Base-by-base conservation (phyloP, 2,888 invertebrate species). In the Netelia virgata region DNA sequence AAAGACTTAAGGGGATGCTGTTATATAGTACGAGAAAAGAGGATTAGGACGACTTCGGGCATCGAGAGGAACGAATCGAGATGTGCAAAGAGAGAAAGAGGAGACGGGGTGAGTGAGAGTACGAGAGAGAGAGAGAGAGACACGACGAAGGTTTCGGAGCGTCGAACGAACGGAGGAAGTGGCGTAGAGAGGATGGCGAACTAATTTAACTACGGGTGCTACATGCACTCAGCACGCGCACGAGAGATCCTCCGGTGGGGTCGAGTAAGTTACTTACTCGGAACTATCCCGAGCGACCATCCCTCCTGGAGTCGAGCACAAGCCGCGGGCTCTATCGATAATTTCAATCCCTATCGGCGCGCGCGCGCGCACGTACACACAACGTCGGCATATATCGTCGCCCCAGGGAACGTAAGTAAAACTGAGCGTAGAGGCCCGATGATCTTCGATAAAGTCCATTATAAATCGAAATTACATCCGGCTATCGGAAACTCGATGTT, bases 191-290 rank as follows among this genome's bases (percentile, higher is more conserved):
- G 72, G 61, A 50, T 20, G 70, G 76, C 47, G 64, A 73, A 86
- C 80, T 86, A 86, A 87, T 87, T 87, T 79, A 85, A 85, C 85
- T 86, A 82, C 82, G 72, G 36, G 70, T 81, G 70, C 83, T 84
- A 82, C 78, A 82, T 82, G 80, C 69, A 85, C 84, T 82, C 61
- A 77, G 76, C 79, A 78, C 79, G 64, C 68, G 76, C 73, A 41
- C 18, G 53, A 36, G 72, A 80, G 80, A 70, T 78, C 64, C 79
- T 85, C 61, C 68, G 68, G 77, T 57, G 66, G 63, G 76, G 82
- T 81, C 81, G 80, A 77, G 81, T 86, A 83, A 86, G 78, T 86
- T 83, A 86, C 87, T 87, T 84, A 70, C 75, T 36, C 72, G 59
- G 36, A 84, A 84, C 74, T 84, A 81, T 69, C 77, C 73, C 18